A percentile compares a stretch with the other conserved stretches of the same genome.
Conservation (phyloP, 2,888 invertebrate species). For the Mimumesa dahlbomi region DNA sequence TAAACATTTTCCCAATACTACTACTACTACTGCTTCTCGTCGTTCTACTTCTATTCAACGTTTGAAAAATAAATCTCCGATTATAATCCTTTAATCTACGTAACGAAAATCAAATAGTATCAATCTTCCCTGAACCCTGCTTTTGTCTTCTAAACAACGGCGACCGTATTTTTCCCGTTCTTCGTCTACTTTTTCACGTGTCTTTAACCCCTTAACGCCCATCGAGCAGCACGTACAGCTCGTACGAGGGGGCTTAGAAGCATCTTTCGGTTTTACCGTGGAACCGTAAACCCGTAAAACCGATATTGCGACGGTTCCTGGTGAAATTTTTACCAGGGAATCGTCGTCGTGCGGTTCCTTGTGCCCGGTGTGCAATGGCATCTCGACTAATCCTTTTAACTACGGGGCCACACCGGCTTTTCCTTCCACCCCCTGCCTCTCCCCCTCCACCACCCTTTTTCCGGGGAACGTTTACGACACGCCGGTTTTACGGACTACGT, state of each 20-base stretch:
- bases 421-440: no score
- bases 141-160: no score
- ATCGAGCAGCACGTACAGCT: slow-evolving; percentile 68
- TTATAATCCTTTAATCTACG: no score
- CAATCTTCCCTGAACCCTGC: no score
- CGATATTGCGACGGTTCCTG: slow-evolving; percentile 68
- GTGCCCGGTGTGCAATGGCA: slow-evolving; percentile 26
- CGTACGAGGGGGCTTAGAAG: slow-evolving; percentile 68
- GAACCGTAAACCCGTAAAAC: slow-evolving; percentile 74
- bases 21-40: no score
- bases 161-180: no score
- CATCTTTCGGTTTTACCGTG: slow-evolving; percentile 72
- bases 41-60: no score
- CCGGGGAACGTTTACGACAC: slow-evolving; percentile 53
- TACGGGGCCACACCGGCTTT: slow-evolving; percentile 44
- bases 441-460: no score
- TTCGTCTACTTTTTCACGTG: slow-evolving; percentile 46
- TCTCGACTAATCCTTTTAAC: slow-evolving; percentile 62
- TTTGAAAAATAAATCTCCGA: no score
- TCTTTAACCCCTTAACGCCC: slow-evolving; percentile 61
- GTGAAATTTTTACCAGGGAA: slow-evolving; percentile 67
- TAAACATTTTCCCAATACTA: no score
- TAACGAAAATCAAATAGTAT: no score
- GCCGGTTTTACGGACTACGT: slow-evolving; percentile 44
- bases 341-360: slow-evolving; percentile 15